Conservation (phyloP, 23 tunicate genomes). For the Trididemnum nubilum region DNA sequence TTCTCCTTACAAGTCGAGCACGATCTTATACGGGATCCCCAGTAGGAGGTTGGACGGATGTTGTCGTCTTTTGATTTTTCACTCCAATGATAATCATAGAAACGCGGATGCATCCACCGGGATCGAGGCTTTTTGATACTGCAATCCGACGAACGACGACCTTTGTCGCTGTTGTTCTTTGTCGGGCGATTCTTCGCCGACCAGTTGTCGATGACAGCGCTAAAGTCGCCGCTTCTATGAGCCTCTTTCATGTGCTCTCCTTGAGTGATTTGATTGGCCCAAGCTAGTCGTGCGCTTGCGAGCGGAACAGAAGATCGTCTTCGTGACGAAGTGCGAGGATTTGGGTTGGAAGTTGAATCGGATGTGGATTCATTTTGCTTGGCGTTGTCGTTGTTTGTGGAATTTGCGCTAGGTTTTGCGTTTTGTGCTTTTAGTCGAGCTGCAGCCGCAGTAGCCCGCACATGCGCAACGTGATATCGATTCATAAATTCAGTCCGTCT, state of each 20-base stretch:
- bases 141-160: background rate
- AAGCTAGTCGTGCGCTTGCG: conserved; percentile 37
- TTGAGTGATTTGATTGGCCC: conserved; percentile 44
- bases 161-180: background rate
- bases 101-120: conserved; percentile 14
- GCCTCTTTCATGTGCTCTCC: conserved; percentile 44
- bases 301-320: conserved; percentile 39
- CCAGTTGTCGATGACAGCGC: conserved; percentile 52
- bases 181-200: background rate
- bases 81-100: conserved; percentile 48
- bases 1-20: conserved; percentile 47
- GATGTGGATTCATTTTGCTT: background rate
- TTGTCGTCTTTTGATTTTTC: conserved; percentile 55
- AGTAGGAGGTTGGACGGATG: background rate
- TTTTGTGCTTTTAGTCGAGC: conserved; percentile 1
- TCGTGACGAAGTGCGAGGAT: conserved; percentile 3
- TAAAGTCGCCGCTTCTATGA: conserved; percentile 44
- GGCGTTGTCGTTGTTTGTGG: background rate
- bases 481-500: conserved; percentile 8
- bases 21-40: background rate
- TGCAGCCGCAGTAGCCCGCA: conserved; percentile 10
- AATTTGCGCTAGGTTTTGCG: background rate
- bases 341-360: background rate
- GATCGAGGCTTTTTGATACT: background rate
- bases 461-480: conserved; percentile 31